These are phyloP conservation scores for Ruditapes philippinarum DNA, from an alignment of 1,140 invertebrate species.

Conservation along the genomic window DNA sequence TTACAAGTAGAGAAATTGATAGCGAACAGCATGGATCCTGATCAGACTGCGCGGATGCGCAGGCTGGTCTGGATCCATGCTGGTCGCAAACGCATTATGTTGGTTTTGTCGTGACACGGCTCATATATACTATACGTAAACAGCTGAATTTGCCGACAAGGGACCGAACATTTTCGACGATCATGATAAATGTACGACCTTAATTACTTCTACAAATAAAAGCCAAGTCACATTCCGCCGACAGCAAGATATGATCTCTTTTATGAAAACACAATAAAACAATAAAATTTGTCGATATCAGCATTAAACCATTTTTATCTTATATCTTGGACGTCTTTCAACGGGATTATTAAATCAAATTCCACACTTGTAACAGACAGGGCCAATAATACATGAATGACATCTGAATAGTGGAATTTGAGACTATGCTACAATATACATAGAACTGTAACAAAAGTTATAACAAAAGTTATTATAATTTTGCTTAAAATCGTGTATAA, in stretches of 20 bases:
- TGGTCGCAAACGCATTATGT: too few species aligned
- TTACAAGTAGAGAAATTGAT: too few species aligned
- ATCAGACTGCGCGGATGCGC: too few species aligned
- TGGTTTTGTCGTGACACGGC: too few species aligned
- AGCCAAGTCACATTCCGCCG: neutral
- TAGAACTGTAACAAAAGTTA: neutral
- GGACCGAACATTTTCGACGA: too few species aligned
- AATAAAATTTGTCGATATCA: constrained; percentile 13
- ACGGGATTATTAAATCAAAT: neutral
- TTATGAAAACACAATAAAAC: neutral
- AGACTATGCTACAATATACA: too few species aligned
- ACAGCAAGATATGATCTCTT: neutral
- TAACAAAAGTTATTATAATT: neutral
- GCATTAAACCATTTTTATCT: neutral
- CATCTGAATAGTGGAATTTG: neutral
- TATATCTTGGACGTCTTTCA: constrained; percentile 13
- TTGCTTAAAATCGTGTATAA: neutral
- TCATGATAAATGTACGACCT: too few species aligned
- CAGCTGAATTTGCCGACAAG: too few species aligned
- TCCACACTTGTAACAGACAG: neutral
- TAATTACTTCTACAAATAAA: too few species aligned
- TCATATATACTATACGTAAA: too few species aligned
- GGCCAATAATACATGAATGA: neutral
- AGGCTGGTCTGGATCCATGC: too few species aligned
- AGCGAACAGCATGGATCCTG: too few species aligned